phyloP scores from a whole-genome alignment of 2,888 invertebrate genomes.

The Crossocerus cetratus region DNA sequence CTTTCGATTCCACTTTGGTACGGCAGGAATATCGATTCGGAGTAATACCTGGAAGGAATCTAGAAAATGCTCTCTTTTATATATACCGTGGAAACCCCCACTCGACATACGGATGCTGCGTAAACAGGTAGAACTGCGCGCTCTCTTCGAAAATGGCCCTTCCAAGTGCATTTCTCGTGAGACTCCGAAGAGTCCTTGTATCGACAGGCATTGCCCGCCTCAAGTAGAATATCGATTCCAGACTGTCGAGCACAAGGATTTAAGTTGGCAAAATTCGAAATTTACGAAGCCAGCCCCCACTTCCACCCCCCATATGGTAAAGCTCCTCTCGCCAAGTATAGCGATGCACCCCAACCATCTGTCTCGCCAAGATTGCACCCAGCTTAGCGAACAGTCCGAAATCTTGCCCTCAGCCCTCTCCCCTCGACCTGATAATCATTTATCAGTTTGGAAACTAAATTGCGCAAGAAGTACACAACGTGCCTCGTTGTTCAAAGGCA shows the following conservation, averaged over 20 bases:
- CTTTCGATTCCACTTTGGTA: background rate
- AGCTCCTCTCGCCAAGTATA: too few relatives aligned
- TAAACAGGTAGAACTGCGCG: constrained; percentile 20
- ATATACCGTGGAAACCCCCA: constrained; percentile 37
- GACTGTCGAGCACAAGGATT: constrained; percentile 31
- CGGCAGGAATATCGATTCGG: background rate
- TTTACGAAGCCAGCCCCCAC: constrained; percentile 2
- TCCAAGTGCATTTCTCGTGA: constrained; percentile 24
- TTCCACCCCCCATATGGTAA: background rate
- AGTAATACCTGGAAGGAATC: background rate
- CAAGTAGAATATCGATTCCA: constrained; percentile 41
- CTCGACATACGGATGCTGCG: constrained; percentile 39
- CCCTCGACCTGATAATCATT: too few relatives aligned
- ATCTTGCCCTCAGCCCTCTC: too few relatives aligned
- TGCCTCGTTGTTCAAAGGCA: background rate
- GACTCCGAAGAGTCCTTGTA: constrained; percentile 24
- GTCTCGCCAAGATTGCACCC: too few relatives aligned
- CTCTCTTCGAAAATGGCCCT: background rate
- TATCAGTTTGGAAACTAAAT: background rate
- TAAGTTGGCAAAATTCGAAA: constrained; percentile 32
- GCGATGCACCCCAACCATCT: too few relatives aligned
- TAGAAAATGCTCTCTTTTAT: constrained; percentile 24
- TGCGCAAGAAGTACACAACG: background rate
- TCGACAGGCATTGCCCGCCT: constrained; percentile 24
- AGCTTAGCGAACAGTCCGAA: too few relatives aligned